Percentiles rank a stretch among this genome's conserved stretches.
These are phyloP conservation scores for Heliconius melpomene DNA, from an alignment of 1,140 invertebrate species.

Conservation along the genomic window DNA sequence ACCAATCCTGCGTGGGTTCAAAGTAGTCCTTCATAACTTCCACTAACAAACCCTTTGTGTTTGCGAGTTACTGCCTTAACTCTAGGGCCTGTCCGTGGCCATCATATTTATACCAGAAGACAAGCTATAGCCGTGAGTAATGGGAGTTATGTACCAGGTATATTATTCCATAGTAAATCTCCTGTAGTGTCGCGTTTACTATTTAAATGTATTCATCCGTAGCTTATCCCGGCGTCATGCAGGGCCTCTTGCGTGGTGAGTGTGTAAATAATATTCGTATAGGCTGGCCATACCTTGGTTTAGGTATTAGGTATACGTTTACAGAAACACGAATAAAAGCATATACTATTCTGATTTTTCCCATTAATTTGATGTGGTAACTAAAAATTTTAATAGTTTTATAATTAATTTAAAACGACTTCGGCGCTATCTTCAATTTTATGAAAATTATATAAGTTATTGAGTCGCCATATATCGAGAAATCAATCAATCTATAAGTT, in stretches of 20 bases:
- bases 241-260: slow-evolving; percentile 65
- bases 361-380: neutral
- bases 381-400: neutral
- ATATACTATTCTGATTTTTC: neutral
- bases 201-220: slow-evolving; percentile 79
- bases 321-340: neutral
- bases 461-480: too few species aligned
- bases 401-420: neutral
- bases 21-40: slow-evolving; percentile 70
- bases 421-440: too few species aligned
- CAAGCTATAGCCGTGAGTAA: slow-evolving; percentile 73
- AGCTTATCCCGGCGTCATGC: slow-evolving; percentile 73
- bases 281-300: slow-evolving; percentile 38
- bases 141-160: slow-evolving; percentile 70
- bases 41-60: slow-evolving; percentile 77
- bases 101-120: slow-evolving; percentile 69
- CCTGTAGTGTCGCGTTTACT: slow-evolving; percentile 71
- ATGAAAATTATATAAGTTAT: too few species aligned
- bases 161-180: slow-evolving; percentile 76
- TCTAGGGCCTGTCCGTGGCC: slow-evolving; percentile 67
- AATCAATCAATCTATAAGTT: too few species aligned
- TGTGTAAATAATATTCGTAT: slow-evolving; percentile 70
- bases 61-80: slow-evolving; percentile 58
- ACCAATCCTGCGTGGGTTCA: slow-evolving; percentile 55
- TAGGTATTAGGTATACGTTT: slow-evolving; percentile 12